Evolutionary conservation across 2,888 invertebrate species (phyloP).

Genomic region (Nematopogon swammerdamellus): DNA sequence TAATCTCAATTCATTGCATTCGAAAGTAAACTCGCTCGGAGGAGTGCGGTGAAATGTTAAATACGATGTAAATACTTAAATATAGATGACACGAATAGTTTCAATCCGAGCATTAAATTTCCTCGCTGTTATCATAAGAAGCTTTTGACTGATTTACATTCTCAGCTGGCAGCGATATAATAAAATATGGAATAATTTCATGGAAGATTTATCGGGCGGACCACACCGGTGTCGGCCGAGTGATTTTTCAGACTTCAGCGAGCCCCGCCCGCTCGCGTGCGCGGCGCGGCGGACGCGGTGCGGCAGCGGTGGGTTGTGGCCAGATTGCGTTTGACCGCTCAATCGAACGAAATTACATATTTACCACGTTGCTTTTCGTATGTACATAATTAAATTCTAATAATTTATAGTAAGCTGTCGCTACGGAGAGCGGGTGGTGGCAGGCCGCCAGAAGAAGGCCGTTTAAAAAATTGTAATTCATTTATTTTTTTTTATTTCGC

Average conservation of each 20-base stretch:
- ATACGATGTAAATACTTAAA: not conserved
- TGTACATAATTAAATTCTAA: no score
- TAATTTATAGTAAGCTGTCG: no score
- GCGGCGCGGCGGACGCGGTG: no score
- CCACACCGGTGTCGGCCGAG: not conserved
- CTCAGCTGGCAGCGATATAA: not conserved
- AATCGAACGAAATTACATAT: no score
- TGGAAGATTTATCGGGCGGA: not conserved
- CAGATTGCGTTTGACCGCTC: no score
- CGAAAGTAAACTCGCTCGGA: not conserved
- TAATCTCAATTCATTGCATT: not conserved
- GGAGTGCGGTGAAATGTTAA: not conserved
- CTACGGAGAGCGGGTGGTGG: no score
- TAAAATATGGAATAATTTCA: not conserved
- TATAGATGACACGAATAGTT: not conserved
- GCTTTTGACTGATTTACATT: not conserved
- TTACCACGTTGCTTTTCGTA: no score
- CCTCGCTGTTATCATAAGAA: not conserved
- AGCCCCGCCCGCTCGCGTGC: no score
- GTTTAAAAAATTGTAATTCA: no score
- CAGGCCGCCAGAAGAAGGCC: no score
- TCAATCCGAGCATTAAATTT: not conserved
- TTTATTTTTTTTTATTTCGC: no score
- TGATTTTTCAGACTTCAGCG: not conserved
- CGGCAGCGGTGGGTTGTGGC: no score